These are phyloP conservation scores for Cyprinodon diabolis DNA, from an alignment of 2,797 vertebrate genomes.

Conservation along the genomic window DNA sequence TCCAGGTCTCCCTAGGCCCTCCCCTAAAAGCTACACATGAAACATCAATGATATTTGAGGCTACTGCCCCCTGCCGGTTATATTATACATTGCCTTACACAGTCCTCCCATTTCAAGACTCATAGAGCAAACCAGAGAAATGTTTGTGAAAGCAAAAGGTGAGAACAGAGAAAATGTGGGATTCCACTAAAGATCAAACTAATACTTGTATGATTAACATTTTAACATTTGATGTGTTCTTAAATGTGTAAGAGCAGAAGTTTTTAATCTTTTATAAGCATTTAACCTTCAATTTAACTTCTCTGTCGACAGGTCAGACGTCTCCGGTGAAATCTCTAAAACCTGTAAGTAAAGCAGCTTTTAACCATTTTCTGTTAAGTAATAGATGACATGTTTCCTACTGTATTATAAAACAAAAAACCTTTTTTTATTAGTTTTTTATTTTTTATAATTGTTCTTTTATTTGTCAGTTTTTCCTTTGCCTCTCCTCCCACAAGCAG, in stretches of 20 bases:
- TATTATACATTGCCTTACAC: neutral
- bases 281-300: neutral
- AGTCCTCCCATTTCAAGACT: neutral
- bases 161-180: neutral
- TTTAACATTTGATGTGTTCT: neutral
- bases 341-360: conserved; percentile 76
- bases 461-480: conserved; percentile 12
- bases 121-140: neutral
- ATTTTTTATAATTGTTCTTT: neutral
- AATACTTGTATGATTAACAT: neutral
- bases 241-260: neutral
- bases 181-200: neutral
- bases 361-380: neutral
- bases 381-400: conserved; percentile 23
- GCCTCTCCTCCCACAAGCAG: conserved; percentile 32
- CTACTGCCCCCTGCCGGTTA: conserved; percentile 67
- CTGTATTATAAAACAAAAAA: conserved; percentile 55
- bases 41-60: conserved; percentile 18
- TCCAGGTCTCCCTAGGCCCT: conserved; percentile 39
- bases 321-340: conserved; percentile 93
- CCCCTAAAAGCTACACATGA: conserved; percentile 2
- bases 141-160: neutral
- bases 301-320: conserved; percentile 86
- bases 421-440: neutral
- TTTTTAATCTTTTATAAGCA: neutral